Conservation (phyloP, 2,888 invertebrate species). For the Clusia tigrina region DNA sequence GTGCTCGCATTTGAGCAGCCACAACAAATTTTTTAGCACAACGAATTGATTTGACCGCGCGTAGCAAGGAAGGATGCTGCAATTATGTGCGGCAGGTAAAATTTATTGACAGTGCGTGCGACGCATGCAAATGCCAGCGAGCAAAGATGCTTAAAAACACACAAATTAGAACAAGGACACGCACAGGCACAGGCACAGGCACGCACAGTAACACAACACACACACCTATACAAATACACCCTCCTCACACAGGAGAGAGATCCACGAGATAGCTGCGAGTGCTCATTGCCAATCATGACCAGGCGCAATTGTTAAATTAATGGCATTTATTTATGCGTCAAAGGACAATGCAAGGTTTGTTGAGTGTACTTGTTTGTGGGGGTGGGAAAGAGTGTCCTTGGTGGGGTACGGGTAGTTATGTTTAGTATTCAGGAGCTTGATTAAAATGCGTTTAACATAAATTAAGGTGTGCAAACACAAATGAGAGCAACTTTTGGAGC, state of each 20-base stretch:
- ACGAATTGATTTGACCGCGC: not conserved
- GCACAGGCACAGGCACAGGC: not conserved
- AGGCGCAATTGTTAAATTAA: conserved; percentile 12
- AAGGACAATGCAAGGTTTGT: not conserved
- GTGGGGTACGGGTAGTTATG: too few relatives aligned
- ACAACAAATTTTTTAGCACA: too few relatives aligned
- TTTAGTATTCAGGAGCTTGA: too few relatives aligned
- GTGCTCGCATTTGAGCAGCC: too few relatives aligned
- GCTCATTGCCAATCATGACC: too few relatives aligned
- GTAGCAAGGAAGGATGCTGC: not conserved
- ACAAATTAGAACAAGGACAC: too few relatives aligned
- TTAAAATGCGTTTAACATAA: too few relatives aligned
- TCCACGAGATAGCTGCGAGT: not conserved
- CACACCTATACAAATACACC: not conserved
- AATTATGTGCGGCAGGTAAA: conserved; percentile 24
- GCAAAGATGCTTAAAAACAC: not conserved
- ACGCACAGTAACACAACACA: not conserved
- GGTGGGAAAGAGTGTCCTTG: too few relatives aligned
- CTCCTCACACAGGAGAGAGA: not conserved
- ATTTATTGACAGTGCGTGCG: conserved; percentile 23
- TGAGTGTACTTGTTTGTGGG: not conserved
- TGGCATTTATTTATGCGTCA: conserved; percentile 9
- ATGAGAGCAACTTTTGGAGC: too few relatives aligned
- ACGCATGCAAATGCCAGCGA: conserved; percentile 7
- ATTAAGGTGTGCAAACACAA: too few relatives aligned